phyloP scores from a whole-genome alignment of 1,140 invertebrate genomes.

The Zaprionus kolodkinae region DNA sequence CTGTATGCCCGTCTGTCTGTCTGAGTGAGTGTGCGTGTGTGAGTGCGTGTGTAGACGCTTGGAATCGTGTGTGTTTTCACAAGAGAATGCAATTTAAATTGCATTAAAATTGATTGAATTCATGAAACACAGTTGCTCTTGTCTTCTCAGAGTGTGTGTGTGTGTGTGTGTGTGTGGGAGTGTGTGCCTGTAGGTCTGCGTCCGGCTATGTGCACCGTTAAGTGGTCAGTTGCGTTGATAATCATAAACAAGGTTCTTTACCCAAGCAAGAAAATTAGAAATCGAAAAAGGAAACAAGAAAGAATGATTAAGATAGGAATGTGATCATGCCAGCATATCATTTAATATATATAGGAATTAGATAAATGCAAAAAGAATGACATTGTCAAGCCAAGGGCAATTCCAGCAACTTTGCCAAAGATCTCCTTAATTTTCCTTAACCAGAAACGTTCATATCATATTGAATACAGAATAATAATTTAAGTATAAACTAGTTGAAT shows the following conservation, averaged over 20 bases:
- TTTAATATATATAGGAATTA: too few species aligned
- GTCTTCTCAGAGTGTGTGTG: slow-evolving; percentile 45
- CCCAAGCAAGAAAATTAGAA: neutral
- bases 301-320: neutral
- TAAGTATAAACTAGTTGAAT: too few species aligned
- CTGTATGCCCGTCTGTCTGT: neutral
- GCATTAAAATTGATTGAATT: slow-evolving; percentile 83
- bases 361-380: too few species aligned
- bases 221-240: slow-evolving; percentile 58
- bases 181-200: slow-evolving; percentile 8
- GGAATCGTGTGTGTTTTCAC: slow-evolving; percentile 78
- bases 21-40: slow-evolving; percentile 16
- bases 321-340: too few species aligned
- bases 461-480: too few species aligned
- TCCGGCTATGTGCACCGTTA: slow-evolving; percentile 34
- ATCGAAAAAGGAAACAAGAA: slow-evolving; percentile 4
- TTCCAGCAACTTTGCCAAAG: too few species aligned
- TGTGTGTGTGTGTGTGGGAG: slow-evolving; percentile 1
- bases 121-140: slow-evolving; percentile 60
- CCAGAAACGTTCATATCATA: too few species aligned
- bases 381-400: too few species aligned
- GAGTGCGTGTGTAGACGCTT: slow-evolving; percentile 50
- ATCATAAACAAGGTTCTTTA: slow-evolving; percentile 41
- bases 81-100: slow-evolving; percentile 83
- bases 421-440: too few species aligned